Evolutionary conservation across 2,797 vertebrate genomes (phyloP).

Genomic region (Acomys russatus): DNA sequence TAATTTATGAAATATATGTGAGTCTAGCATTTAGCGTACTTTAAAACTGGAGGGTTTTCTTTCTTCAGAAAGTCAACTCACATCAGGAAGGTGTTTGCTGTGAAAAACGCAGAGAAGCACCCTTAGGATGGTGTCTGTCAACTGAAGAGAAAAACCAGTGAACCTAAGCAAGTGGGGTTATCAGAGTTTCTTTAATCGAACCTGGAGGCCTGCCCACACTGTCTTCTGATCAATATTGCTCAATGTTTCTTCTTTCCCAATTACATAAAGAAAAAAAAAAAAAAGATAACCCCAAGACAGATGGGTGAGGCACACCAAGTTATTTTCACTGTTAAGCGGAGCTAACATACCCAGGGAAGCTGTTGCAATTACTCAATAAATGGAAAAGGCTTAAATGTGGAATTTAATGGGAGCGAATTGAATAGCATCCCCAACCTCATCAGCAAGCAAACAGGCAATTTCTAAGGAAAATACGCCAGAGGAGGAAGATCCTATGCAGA

Average conservation of each 20-base stretch:
- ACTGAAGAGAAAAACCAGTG: conserved; percentile 60
- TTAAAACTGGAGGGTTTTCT: conserved; percentile 39
- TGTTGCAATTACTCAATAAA: conserved; percentile 75
- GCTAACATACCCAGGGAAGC: conserved; percentile 63
- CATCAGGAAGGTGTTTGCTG: background rate
- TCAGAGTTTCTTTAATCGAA: conserved; percentile 79
- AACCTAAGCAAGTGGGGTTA: conserved; percentile 82
- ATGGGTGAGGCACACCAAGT: conserved; percentile 45
- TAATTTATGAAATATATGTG: conserved; percentile 62
- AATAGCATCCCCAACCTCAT: conserved; percentile 52
- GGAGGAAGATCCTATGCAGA: conserved; percentile 15
- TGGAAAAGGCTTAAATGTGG: conserved; percentile 75
- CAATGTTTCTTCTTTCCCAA: conserved; percentile 67
- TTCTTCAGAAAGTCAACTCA: conserved; percentile 66
- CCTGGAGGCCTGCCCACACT: conserved; percentile 73
- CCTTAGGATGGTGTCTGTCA: conserved; percentile 54
- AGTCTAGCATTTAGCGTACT: conserved; percentile 44
- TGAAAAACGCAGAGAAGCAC: conserved; percentile 43
- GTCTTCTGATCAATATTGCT: conserved; percentile 81
- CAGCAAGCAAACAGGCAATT: conserved; percentile 72
- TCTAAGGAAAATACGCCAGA: conserved; percentile 62
- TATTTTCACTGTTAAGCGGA: conserved; percentile 58
- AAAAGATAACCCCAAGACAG: conserved; percentile 74
- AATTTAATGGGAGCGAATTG: conserved; percentile 65
- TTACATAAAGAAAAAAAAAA: conserved; percentile 53